Evolutionary conservation across 2,797 vertebrate genomes (phyloP), one percentile per base, ranked within the genome.

Genomic region (Nothura maculosa): DNA sequence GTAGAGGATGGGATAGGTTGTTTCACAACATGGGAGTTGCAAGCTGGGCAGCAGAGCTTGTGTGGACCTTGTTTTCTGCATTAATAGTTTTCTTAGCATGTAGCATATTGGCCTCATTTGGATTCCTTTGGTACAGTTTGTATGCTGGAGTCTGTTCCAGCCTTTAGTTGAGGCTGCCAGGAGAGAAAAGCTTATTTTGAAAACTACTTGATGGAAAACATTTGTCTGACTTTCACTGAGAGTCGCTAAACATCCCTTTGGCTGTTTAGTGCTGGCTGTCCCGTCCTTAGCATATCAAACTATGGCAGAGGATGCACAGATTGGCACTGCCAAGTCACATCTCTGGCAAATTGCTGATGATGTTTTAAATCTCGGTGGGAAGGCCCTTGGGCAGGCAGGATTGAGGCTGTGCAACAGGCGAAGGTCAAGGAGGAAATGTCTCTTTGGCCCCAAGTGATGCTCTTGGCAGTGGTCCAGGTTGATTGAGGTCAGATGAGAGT

Each of bases 261-360:
- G 6, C 45, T 9, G 22, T 27, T 48, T 15, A 19, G 76, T 4
- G 21, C n/a, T 78, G 64, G 12, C 70, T 66, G 36, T 62, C 14
- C 12, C 28, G 6, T 45, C 43, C 1, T 0, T 0, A 2, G 24
- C 2, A 1, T 34, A 61, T 63, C 21, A 2, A 18, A 20, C 40
- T 36, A 24, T 28, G 25, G 42, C 22, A 24, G 10, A 9, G 28
- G 15, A 13, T 24, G 12, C 47, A 40, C 6, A 55, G 32, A 12
- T 8, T 10, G n/a, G 43, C 22, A 27, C 34, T 47, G 21, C 10
- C 5, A 25, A 40, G 24, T 63, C 48, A 19, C 4, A 9, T 5
- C 24, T n/a, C 57, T 32, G 32, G 32, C n/a, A 25, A 36, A 69
- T 78, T 21, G 45, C 38, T 5, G 0, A 40, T 0, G 7, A 52